These are phyloP conservation scores for Aporophyla nigra DNA, from an alignment of 2,888 invertebrate species.

Conservation along the genomic window DNA sequence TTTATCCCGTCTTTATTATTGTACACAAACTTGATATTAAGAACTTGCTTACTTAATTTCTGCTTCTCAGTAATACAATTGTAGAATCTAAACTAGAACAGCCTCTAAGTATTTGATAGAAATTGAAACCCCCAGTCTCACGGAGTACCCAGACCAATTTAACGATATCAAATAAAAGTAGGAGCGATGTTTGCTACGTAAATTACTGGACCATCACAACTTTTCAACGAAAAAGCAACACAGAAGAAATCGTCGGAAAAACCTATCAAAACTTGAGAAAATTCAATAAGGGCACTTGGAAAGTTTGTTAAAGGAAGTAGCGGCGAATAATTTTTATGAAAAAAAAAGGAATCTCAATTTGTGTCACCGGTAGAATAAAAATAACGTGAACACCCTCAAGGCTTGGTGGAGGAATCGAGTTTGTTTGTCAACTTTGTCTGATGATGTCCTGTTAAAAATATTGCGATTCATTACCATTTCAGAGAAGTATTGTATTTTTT, in stretches of 20 bases:
- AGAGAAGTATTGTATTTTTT: constrained; percentile 43
- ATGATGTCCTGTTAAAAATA: constrained; percentile 72
- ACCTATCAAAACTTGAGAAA: constrained; percentile 91
- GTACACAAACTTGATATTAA: neutral
- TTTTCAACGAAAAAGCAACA: constrained; percentile 81
- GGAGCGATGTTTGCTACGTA: constrained; percentile 78
- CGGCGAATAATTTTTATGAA: constrained; percentile 86
- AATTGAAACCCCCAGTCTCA: constrained; percentile 8
- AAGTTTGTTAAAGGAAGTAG: constrained; percentile 89
- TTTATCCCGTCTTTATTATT: neutral
- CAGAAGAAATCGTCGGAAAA: constrained; percentile 87
- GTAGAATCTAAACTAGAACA: constrained; percentile 9
- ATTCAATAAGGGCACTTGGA: constrained; percentile 90
- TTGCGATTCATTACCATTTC: constrained; percentile 64
- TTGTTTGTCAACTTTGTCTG: constrained; percentile 77
- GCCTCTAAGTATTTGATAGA: constrained; percentile 25
- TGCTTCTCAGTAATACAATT: neutral
- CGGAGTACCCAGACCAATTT: constrained; percentile 50
- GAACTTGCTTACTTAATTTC: neutral
- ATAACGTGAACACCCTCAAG: constrained; percentile 75
- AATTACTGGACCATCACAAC: constrained; percentile 83
- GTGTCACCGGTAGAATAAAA: constrained; percentile 86
- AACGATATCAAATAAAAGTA: constrained; percentile 65
- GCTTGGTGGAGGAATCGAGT: constrained; percentile 76
- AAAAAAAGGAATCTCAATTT: constrained; percentile 84